These are phyloP conservation scores for Darevskia mixta DNA, from an alignment of 2,797 vertebrate genomes.

Conservation along the genomic window DNA sequence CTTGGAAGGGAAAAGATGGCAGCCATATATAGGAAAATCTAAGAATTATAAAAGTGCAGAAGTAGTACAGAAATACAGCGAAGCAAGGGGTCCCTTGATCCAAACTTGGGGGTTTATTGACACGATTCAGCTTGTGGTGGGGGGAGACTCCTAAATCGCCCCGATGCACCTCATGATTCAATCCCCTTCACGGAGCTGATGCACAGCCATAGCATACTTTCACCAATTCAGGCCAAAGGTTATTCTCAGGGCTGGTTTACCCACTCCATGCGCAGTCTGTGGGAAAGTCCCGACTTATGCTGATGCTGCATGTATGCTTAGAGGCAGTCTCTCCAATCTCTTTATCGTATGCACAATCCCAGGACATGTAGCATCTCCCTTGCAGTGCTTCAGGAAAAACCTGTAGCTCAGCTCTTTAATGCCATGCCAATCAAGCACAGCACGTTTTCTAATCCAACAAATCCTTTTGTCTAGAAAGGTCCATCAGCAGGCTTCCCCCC, in stretches of 20 bases:
- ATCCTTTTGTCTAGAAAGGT: background rate
- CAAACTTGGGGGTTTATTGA: no score
- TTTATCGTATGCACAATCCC: background rate
- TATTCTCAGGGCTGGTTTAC: background rate
- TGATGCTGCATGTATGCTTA: background rate
- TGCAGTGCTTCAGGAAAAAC: background rate
- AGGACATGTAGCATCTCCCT: background rate
- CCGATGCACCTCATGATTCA: no score
- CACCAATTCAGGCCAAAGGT: background rate
- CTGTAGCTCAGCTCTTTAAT: background rate
- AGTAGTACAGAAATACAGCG: no score
- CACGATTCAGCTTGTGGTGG: no score
- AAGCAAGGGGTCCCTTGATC: no score
- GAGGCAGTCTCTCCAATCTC: background rate
- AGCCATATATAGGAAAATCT: no score
- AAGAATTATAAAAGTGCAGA: no score
- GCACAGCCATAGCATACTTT: background rate
- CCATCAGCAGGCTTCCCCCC: background rate
- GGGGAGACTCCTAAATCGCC: no score
- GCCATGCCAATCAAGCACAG: background rate
- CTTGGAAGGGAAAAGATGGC: no score
- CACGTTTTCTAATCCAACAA: background rate
- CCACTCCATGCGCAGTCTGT: background rate
- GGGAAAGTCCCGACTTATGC: background rate
- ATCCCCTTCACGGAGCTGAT: no score